Evolutionary conservation across 2,888 invertebrate species (phyloP), one percentile per base, ranked within the genome.

Genomic region (Dicyrtomina minuta): DNA sequence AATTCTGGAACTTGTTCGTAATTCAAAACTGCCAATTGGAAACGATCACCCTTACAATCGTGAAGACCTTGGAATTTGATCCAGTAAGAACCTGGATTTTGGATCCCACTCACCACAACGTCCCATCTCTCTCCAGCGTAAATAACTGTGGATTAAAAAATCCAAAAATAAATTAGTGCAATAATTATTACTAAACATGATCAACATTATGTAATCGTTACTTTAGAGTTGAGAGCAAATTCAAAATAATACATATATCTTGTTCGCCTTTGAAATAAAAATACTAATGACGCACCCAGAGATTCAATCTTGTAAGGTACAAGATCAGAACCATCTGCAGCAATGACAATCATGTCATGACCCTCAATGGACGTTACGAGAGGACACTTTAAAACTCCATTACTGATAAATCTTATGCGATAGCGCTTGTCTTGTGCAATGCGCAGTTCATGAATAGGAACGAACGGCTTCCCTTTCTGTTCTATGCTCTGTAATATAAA

Each of bases 381-480:
- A 0, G 93, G 93, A 77, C 93, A 93, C 81, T 93, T 93, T 53
- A 93, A 84, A 80, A 92, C 91, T 80, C 91, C 93, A 0, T 92
- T 91, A 79, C 92, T 92, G 79, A 93, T 90, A 59, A 92, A 82
- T 26, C 93, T 86, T 79, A 93, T 91, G 66, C 93, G 86, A 80
- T 93, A 92, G 70, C 88, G 86, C 76, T 86, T 86, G 13, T 90
- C 90, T 62, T 71, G 72, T 20, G 68, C 58, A 0, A 76, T 61
- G 12, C 75, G 70, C 27, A 76, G 70, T 68, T 76, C 76, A 26
- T 75, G 72, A 2, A 71, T 26, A n/a, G 76, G 74, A 93, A 93
- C 88, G 93, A n/a, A n/a, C n/a, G n/a, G n/a, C n/a, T n/a, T n/a
- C n/a, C n/a, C n/a, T n/a, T n/a, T n/a, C n/a, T n/a, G n/a, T n/a